A percentile compares a stretch with the other conserved stretches of the same genome.
phyloP scores from a whole-genome alignment of 2,888 invertebrate genomes.

The Lobophora halterata region DNA sequence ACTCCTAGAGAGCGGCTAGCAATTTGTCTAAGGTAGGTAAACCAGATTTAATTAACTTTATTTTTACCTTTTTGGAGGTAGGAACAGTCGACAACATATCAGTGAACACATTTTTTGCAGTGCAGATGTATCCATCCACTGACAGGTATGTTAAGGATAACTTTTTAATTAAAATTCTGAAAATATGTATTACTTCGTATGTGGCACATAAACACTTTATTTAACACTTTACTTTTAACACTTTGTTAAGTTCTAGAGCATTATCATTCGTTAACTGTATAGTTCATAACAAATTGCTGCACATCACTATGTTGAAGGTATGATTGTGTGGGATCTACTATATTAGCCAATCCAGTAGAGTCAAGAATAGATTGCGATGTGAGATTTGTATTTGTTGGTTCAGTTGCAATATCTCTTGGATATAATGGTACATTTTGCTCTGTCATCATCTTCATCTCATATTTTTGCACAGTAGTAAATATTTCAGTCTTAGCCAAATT shows the following conservation, averaged over 20 bases:
- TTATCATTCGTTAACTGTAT: slow-evolving; percentile 11
- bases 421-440: slow-evolving; percentile 17
- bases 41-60: slow-evolving; percentile 12
- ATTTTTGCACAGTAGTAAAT: slow-evolving; percentile 27
- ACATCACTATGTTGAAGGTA: slow-evolving; percentile 16
- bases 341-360: slow-evolving; percentile 24
- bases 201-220: slow-evolving; percentile 24
- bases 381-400: slow-evolving; percentile 23
- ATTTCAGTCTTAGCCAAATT: too few species aligned
- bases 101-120: slow-evolving; percentile 5
- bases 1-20: slow-evolving; percentile 23
- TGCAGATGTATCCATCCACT: slow-evolving; percentile 17
- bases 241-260: slow-evolving; percentile 19
- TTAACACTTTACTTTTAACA: slow-evolving; percentile 24
- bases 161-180: slow-evolving; percentile 16
- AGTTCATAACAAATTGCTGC: slow-evolving; percentile 17
- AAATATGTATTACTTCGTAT: slow-evolving; percentile 19
- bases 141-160: slow-evolving; percentile 22
- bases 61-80: slow-evolving; percentile 10
- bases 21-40: slow-evolving; percentile 17
- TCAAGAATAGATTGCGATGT: slow-evolving; percentile 20
- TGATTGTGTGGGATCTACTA: slow-evolving; percentile 19
- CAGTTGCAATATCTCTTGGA: slow-evolving; percentile 23
- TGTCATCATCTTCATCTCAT: slow-evolving; percentile 21
- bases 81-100: slow-evolving; percentile 6